Conservation (phyloP, 2,888 invertebrate species). For the Endotricha flammealis region DNA sequence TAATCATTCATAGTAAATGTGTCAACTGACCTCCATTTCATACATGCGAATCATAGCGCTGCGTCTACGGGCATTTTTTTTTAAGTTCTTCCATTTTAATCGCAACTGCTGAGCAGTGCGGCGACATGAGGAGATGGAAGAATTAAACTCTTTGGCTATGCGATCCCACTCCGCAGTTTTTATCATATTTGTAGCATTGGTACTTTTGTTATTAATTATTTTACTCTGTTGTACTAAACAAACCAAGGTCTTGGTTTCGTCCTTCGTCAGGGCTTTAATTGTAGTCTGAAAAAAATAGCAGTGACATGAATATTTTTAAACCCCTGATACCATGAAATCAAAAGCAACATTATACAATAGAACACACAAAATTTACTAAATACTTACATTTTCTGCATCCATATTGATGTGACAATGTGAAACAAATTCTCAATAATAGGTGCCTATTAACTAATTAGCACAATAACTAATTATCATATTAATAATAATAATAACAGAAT, state of each 20-base stretch:
- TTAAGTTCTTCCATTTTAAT: constrained; percentile 21
- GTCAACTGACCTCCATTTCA: not conserved
- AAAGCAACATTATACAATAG: too few species aligned
- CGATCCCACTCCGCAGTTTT: constrained; percentile 17
- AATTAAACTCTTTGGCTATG: constrained; percentile 13
- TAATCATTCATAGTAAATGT: too few species aligned
- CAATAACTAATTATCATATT: too few species aligned
- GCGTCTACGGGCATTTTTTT: constrained; percentile 17
- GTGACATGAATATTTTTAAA: too few species aligned
- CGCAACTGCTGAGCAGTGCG: constrained; percentile 16
- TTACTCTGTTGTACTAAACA: constrained; percentile 12
- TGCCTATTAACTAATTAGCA: too few species aligned
- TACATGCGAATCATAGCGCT: constrained; percentile 10
- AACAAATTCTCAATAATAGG: too few species aligned
- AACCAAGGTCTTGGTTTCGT: constrained; percentile 14
- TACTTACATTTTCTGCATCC: too few species aligned
- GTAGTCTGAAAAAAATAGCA: constrained; percentile 3
- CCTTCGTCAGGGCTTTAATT: constrained; percentile 13
- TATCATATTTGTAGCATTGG: constrained; percentile 18
- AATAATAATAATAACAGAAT: too few species aligned
- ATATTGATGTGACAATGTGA: too few species aligned
- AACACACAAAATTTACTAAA: too few species aligned
- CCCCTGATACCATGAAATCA: too few species aligned
- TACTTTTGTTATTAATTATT: constrained; percentile 14
- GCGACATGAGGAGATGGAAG: constrained; percentile 7